Percentiles rank a stretch among this genome's conserved stretches.
Conservation (phyloP, 2,888 invertebrate species). For the Gibbula magus region DNA sequence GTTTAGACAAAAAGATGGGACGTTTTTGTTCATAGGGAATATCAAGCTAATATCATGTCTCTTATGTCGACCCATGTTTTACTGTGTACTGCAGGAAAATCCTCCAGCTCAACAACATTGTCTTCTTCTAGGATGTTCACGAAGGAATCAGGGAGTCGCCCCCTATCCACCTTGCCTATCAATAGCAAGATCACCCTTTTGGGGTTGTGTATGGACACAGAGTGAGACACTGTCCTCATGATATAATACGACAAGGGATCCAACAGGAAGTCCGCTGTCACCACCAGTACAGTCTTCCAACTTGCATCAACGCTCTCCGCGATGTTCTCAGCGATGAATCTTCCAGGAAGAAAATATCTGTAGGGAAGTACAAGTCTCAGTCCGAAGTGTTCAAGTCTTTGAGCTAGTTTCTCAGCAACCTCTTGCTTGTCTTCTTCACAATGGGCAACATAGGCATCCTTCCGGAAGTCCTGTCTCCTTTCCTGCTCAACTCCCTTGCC, state of each 20-base stretch:
- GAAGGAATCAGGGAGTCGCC: not conserved
- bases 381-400: not conserved
- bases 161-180: not conserved
- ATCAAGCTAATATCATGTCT: not conserved
- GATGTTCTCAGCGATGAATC: not conserved
- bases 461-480: not conserved
- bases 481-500: not conserved
- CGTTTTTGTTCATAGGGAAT: too few relatives aligned
- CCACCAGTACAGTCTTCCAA: not conserved
- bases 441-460: not conserved
- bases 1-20: too few relatives aligned
- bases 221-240: not conserved
- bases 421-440: not conserved
- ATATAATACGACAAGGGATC: not conserved
- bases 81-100: not conserved
- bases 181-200: not conserved
- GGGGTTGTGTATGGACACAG: not conserved
- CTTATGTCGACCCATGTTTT: not conserved
- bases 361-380: not conserved
- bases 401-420: not conserved
- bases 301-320: not conserved
- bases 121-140: not conserved
- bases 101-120: not conserved
- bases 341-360: not conserved
- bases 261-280: not conserved